These are phyloP conservation scores for Drosophila novamexicana DNA, from an alignment of 1,140 invertebrate genomes.

Conservation along the genomic window DNA sequence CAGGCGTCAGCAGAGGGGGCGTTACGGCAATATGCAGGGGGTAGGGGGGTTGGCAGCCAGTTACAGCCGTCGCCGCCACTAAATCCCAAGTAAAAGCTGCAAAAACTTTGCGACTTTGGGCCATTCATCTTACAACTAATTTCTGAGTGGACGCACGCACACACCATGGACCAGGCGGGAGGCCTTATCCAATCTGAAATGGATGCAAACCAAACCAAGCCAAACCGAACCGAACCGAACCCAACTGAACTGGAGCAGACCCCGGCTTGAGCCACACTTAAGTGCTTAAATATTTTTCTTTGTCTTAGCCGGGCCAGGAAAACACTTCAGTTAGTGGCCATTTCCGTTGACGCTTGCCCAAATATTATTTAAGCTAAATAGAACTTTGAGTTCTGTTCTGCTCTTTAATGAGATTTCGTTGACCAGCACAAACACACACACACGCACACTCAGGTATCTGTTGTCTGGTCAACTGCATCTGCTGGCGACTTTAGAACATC, in stretches of 20 bases:
- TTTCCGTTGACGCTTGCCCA: constrained; percentile 73
- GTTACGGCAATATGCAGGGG: too few relatives aligned
- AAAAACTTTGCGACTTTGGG: constrained; percentile 77
- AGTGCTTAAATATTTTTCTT: constrained; percentile 82
- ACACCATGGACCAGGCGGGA: constrained; percentile 14
- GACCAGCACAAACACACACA: background rate
- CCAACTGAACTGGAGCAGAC: background rate
- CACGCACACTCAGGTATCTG: constrained; percentile 11
- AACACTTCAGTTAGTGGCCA: constrained; percentile 78
- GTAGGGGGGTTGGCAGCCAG: constrained; percentile 19
- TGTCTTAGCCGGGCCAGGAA: constrained; percentile 56
- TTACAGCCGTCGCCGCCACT: constrained; percentile 55
- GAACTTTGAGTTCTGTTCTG: constrained; percentile 41
- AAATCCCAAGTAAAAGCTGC: constrained; percentile 77
- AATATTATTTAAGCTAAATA: constrained; percentile 79
- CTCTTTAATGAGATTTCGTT: constrained; percentile 67
- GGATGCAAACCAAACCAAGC: background rate
- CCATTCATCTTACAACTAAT: constrained; percentile 81
- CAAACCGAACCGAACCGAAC: background rate
- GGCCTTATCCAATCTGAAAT: constrained; percentile 15
- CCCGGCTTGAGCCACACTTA: constrained; percentile 47
- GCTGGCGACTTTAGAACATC: constrained; percentile 56
- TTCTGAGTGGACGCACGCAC: constrained; percentile 80
- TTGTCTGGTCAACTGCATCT: constrained; percentile 47
- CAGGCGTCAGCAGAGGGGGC: background rate